phyloP scores from a whole-genome alignment of 2,797 vertebrate species.

The Phaenicophaeus curvirostris region DNA sequence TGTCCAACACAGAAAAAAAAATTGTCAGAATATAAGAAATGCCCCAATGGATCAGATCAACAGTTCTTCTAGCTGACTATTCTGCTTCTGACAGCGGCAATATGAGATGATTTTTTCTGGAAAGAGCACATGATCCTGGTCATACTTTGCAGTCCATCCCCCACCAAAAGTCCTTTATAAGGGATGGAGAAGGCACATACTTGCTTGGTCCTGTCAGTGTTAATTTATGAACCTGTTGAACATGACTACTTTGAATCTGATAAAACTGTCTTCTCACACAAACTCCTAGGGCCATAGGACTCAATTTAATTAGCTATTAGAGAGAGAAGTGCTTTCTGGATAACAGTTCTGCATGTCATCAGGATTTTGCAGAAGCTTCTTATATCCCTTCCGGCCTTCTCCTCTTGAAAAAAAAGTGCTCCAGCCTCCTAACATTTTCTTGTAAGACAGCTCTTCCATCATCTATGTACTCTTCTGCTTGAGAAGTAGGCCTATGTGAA shows the following conservation, averaged over 20 bases:
- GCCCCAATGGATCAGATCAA: not conserved
- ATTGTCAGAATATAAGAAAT: not conserved
- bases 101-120: not conserved
- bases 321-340: not conserved
- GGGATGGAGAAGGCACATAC: not conserved
- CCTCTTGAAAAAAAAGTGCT: not conserved
- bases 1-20: not conserved
- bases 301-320: not conserved
- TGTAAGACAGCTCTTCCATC: not conserved
- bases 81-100: not conserved
- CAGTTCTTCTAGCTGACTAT: not conserved
- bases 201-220: not conserved
- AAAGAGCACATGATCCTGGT: not conserved
- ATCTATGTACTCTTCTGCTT: not conserved
- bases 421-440: not conserved
- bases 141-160: not conserved
- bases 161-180: not conserved
- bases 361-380: not conserved
- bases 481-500: too few species aligned
- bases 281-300: not conserved
- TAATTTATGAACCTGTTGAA: not conserved
- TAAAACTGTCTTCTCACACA: not conserved
- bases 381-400: not conserved
- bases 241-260: not conserved
- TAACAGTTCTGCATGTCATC: too few species aligned